These are phyloP conservation scores for Fabriciana adippe DNA, from an alignment of 2,888 invertebrate genomes.

Conservation along the genomic window DNA sequence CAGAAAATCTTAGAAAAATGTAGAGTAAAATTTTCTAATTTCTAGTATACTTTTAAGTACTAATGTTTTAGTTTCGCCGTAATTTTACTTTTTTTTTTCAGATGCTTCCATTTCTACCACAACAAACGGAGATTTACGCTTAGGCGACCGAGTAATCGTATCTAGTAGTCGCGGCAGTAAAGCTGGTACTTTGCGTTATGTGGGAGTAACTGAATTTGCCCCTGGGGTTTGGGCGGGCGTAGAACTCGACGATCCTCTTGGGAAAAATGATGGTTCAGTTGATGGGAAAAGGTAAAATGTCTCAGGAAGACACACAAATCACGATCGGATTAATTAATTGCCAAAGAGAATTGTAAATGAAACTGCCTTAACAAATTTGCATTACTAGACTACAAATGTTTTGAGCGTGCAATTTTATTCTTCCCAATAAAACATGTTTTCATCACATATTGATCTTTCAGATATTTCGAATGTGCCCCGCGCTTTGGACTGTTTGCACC, in stretches of 20 bases:
- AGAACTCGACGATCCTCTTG: constrained; percentile 95
- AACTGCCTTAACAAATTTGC: too few species aligned
- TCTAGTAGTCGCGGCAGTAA: constrained; percentile 93
- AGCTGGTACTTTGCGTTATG: constrained; percentile 91
- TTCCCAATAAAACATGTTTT: background rate
- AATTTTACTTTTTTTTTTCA: constrained; percentile 41
- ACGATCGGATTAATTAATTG: background rate
- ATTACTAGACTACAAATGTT: too few species aligned
- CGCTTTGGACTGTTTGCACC: constrained; percentile 97
- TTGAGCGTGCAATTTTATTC: too few species aligned
- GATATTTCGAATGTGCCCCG: constrained; percentile 96
- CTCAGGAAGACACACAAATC: background rate
- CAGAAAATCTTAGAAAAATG: too few species aligned
- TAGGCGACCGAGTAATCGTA: constrained; percentile 96
- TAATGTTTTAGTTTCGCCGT: too few species aligned
- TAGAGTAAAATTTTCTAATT: too few species aligned
- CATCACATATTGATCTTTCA: constrained; percentile 54
- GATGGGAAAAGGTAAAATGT: constrained; percentile 90
- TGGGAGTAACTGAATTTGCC: constrained; percentile 95
- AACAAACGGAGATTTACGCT: constrained; percentile 84
- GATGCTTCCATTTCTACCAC: constrained; percentile 77
- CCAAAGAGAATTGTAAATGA: background rate
- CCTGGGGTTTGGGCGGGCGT: constrained; percentile 97
- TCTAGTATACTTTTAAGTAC: too few species aligned
- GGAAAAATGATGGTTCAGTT: constrained; percentile 98